Conservation (phyloP, 2,113 vertebrate genomes). For the Nycticebus coucang region DNA sequence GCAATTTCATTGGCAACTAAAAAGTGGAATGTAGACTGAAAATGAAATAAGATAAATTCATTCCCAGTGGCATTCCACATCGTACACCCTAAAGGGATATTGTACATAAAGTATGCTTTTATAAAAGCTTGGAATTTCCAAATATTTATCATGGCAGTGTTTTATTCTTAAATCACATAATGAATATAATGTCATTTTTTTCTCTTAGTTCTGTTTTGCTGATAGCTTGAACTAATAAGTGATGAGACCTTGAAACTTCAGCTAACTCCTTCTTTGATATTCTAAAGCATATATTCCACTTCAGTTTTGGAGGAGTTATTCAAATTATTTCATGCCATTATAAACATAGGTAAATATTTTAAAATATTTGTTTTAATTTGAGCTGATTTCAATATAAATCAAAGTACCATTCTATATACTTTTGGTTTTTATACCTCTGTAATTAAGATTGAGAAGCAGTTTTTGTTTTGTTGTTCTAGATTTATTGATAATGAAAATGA, state of each 20-base stretch:
- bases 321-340: slow-evolving; percentile 69
- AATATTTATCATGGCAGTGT: slow-evolving; percentile 86
- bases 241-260: slow-evolving; percentile 75
- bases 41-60: slow-evolving; percentile 85
- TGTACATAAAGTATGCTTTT: slow-evolving; percentile 82
- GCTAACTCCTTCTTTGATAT: slow-evolving; percentile 66
- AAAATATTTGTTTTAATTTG: slow-evolving; percentile 67
- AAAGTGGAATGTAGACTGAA: slow-evolving; percentile 80
- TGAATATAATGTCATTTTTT: slow-evolving; percentile 84
- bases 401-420: slow-evolving; percentile 37
- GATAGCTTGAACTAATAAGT: slow-evolving; percentile 77
- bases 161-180: slow-evolving; percentile 82
- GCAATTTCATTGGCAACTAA: slow-evolving; percentile 84
- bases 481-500: slow-evolving; percentile 23
- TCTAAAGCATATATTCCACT: slow-evolving; percentile 68
- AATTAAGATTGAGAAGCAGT: slow-evolving; percentile 60
- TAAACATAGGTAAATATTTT: slow-evolving; percentile 72
- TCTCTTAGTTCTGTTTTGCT: slow-evolving; percentile 81
- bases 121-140: slow-evolving; percentile 82
- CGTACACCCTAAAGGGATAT: slow-evolving; percentile 82
- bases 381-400: slow-evolving; percentile 51
- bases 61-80: slow-evolving; percentile 76
- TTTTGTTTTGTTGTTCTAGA: slow-evolving; percentile 56
- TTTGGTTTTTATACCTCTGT: slow-evolving; percentile 38
- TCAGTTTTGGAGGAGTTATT: slow-evolving; percentile 62